These are phyloP conservation scores for Prolemur simus DNA, from an alignment of 2,113 vertebrate species.

Conservation along the genomic window DNA sequence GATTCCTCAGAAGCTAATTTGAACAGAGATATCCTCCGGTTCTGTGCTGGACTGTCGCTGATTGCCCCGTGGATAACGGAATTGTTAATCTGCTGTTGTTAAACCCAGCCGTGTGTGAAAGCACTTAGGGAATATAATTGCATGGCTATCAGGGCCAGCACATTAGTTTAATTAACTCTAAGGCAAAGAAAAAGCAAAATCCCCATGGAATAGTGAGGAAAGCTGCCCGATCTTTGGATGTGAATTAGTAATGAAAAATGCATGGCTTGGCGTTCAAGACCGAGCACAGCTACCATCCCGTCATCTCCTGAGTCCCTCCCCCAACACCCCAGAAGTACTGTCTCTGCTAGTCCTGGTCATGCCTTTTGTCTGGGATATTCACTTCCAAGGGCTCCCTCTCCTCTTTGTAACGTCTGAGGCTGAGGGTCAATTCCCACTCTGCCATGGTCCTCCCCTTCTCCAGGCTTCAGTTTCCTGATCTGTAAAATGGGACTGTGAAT, in stretches of 20 bases:
- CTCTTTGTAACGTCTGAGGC: background rate
- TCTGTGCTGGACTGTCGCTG: background rate
- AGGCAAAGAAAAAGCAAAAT: background rate
- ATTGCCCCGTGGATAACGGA: background rate
- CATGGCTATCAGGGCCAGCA: background rate
- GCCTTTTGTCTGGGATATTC: background rate
- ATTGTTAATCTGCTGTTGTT: background rate
- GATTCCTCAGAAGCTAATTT: background rate
- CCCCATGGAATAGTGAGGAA: background rate
- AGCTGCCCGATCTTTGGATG: background rate
- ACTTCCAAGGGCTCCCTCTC: background rate
- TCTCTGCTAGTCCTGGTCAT: rapidly evolving
- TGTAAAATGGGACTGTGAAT: background rate
- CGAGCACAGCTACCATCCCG: rapidly evolving
- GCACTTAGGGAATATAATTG: background rate
- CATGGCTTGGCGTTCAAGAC: background rate
- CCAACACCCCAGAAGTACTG: background rate
- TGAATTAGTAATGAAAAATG: background rate
- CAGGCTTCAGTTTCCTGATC: background rate
- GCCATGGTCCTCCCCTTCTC: background rate
- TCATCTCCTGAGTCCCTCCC: rapidly evolving
- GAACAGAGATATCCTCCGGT: background rate
- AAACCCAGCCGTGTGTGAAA: conserved; percentile 22
- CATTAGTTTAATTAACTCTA: conserved; percentile 58
- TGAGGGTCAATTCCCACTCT: rapidly evolving